Evolutionary conservation across 2,797 vertebrate species (phyloP).

Genomic region (Coreius guichenoti): DNA sequence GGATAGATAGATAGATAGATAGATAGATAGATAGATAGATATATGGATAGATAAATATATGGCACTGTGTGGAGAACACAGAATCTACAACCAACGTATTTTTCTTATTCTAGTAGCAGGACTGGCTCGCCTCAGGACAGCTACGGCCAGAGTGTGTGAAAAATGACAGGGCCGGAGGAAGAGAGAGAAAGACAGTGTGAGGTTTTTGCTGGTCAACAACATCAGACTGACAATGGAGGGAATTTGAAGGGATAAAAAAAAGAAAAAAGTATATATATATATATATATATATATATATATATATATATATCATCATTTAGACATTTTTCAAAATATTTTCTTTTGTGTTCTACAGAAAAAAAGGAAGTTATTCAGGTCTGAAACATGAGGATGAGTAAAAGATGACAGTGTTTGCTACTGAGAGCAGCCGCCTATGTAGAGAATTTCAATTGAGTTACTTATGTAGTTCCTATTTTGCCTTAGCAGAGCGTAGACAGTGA

Average conservation of each 20-base stretch:
- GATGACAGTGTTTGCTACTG: not conserved
- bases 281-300: too few relatives aligned
- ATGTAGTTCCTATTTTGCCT: too few relatives aligned
- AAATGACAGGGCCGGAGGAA: slow-evolving; percentile 1
- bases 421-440: not conserved
- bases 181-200: slow-evolving; percentile 3
- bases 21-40: not conserved
- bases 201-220: slow-evolving; percentile 16
- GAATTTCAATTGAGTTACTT: not conserved
- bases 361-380: not conserved
- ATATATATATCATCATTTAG: not conserved
- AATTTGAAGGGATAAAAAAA: not conserved
- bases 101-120: slow-evolving; percentile 18
- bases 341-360: not conserved
- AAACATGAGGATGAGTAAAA: not conserved
- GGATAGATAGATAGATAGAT: not conserved
- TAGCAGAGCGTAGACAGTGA: not conserved
- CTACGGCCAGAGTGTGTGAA: slow-evolving; percentile 14
- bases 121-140: slow-evolving; percentile 4
- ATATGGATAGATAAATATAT: not conserved
- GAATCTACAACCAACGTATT: not conserved
- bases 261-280: too few relatives aligned
- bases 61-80: not conserved
- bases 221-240: slow-evolving; percentile 3
- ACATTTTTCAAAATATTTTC: too few relatives aligned